phyloP scores from a whole-genome alignment of 2,113 vertebrate genomes.

The Catharus minimus region DNA sequence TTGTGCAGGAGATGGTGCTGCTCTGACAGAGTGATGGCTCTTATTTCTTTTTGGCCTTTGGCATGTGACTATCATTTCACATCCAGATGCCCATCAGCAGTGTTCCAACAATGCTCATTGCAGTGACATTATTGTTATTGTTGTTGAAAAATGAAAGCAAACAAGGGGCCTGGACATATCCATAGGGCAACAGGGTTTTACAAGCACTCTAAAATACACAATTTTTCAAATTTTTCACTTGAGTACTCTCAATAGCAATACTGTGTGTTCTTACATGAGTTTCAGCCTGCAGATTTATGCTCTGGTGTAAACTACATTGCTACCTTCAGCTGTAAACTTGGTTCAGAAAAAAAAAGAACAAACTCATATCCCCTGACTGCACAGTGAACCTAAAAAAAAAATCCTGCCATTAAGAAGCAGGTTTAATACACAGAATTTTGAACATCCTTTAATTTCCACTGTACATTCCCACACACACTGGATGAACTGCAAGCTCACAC shows the following conservation, averaged over 20 bases:
- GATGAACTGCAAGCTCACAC: not conserved
- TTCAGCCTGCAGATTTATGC: slow-evolving; percentile 38
- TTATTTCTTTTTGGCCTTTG: not conserved
- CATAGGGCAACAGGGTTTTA: not conserved
- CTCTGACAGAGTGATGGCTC: not conserved
- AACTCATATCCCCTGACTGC: not conserved
- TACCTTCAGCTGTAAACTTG: slow-evolving; percentile 8
- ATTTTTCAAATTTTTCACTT: slow-evolving; percentile 14
- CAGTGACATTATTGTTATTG: not conserved
- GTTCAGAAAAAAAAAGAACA: not conserved
- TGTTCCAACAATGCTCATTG: not conserved
- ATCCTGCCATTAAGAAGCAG: not conserved
- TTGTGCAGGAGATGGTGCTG: not conserved
- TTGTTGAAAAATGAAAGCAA: not conserved
- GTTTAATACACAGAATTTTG: slow-evolving; percentile 24
- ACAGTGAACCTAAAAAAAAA: not conserved
- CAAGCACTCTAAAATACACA: not conserved
- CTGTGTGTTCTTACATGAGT: not conserved
- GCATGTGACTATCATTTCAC: not conserved
- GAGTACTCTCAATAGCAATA: not conserved
- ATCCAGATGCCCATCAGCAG: not conserved
- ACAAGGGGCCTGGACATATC: not conserved
- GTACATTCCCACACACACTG: not conserved
- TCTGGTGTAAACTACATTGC: not conserved
- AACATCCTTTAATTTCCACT: slow-evolving; percentile 25